Evolutionary conservation across 1,140 invertebrate genomes (phyloP).

Genomic region (Bradysia coprophila): DNA sequence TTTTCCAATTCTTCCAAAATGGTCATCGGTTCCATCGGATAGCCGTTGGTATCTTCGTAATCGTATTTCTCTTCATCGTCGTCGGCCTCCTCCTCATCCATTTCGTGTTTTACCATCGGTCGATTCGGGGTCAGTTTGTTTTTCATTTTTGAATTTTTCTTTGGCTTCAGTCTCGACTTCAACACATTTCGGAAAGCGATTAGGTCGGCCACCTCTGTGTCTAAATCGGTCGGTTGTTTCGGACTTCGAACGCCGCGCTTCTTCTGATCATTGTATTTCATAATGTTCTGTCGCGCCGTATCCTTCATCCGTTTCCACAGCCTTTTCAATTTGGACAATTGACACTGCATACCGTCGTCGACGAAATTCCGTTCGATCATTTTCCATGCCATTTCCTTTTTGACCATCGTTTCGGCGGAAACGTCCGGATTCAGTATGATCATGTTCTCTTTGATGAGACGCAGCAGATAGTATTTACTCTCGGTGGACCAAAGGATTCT

Average conservation of each 20-base stretch:
- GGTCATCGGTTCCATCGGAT: neutral
- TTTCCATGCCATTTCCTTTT: conserved; percentile 1
- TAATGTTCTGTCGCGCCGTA: neutral
- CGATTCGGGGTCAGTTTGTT: neutral
- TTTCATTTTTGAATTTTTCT: neutral
- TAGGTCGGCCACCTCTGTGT: neutral
- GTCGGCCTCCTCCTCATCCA: neutral
- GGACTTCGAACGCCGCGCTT: neutral
- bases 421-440: neutral
- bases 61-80: neutral
- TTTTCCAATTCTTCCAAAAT: neutral
- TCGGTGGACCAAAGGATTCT: neutral
- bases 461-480: neutral
- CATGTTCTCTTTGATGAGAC: neutral
- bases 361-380: neutral
- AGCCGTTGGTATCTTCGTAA: neutral
- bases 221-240: neutral
- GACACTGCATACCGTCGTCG: neutral
- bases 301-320: neutral
- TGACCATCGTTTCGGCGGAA: neutral
- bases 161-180: neutral
- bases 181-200: neutral
- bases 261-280: neutral
- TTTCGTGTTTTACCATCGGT: neutral
- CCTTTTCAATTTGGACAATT: neutral